Evolutionary conservation across 2,113 vertebrate genomes (phyloP), one percentile per base, ranked within the genome.

Genomic region (Chloropsis hardwickii): DNA sequence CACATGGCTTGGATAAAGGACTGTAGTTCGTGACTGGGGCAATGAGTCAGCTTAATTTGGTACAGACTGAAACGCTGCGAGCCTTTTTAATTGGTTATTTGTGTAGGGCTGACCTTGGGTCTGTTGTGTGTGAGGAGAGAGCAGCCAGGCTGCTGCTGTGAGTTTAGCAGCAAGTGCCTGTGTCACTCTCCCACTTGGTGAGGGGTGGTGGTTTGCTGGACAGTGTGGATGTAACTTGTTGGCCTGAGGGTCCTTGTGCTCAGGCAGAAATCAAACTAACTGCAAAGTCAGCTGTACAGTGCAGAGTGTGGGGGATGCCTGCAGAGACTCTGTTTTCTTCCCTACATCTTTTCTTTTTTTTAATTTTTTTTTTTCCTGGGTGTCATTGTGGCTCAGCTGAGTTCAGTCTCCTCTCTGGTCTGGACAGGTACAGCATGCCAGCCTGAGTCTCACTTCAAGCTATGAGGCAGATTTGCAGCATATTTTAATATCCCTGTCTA

Each of bases 31-130:
- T 72, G 66, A 66, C 11, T 64, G 37, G 58, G 74, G 48, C 72
- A 86, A 33, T 95, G 82, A 97, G 79, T 97, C 94, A 95, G 90
- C 92, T 95, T 86, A 84, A 91, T 94, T 77, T 88, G 28, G 77
- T 70, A 37, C 14, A 58, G 57, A 20, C 13, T 51, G 81, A 39
- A 54, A 60, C 1, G 13, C 76, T 56, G 33, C 6, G 37, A 79
- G 18, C 5, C 1, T 48, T 86, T 88, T 81, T 71, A 73, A 47
- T 21, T 69, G 29, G 9, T 14, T 33, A 2, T 65, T 65, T 79
- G 70, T 78, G 15, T n/a, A 28, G 74, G 53, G 37, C 18, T 64
- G 42, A 27, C 27, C 19, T 66, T 47, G 58, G 7, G 27, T 83
- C 19, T 11, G 2, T 2, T 28, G 44, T 12, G 12, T 20, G 10